Evolutionary conservation across 2,888 invertebrate species (phyloP).

Genomic region (Saturnia pavonia): DNA sequence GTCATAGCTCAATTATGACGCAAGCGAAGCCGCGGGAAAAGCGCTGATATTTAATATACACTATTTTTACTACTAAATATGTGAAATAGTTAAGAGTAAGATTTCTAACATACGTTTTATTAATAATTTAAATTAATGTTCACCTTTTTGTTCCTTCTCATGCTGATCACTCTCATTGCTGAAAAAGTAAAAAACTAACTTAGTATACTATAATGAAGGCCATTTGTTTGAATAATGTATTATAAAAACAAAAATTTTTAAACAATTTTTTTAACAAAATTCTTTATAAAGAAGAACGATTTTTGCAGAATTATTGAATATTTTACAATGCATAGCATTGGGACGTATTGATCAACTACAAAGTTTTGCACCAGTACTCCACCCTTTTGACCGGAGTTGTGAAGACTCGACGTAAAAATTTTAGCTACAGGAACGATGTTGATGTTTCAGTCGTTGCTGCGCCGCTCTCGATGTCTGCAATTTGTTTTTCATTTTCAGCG

Average conservation of each 20-base stretch:
- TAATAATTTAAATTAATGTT: conserved; percentile 5
- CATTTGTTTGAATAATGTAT: background rate
- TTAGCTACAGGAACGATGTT: conserved; percentile 23
- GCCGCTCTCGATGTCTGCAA: conserved; percentile 12
- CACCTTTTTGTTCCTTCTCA: conserved; percentile 71
- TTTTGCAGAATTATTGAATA: background rate
- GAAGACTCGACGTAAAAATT: conserved; percentile 17
- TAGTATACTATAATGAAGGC: background rate
- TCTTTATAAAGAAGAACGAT: background rate
- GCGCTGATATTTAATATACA: background rate
- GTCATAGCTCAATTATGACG: no score
- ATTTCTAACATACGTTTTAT: background rate
- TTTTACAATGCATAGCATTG: conserved; percentile 15
- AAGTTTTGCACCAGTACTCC: conserved; percentile 80
- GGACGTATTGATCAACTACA: conserved; percentile 63
- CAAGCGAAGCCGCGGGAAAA: no score
- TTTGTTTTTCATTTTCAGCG: background rate
- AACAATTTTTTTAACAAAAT: no score
- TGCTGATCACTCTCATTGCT: conserved; percentile 68
- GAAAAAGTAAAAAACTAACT: conserved; percentile 51
- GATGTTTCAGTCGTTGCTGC: conserved; percentile 19
- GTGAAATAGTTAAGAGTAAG: background rate
- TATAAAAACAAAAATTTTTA: background rate
- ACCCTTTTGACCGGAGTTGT: conserved; percentile 24
- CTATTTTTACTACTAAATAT: background rate